Evolutionary conservation across 2,113 vertebrate species (phyloP).

Genomic region (Platysteira castanea): DNA sequence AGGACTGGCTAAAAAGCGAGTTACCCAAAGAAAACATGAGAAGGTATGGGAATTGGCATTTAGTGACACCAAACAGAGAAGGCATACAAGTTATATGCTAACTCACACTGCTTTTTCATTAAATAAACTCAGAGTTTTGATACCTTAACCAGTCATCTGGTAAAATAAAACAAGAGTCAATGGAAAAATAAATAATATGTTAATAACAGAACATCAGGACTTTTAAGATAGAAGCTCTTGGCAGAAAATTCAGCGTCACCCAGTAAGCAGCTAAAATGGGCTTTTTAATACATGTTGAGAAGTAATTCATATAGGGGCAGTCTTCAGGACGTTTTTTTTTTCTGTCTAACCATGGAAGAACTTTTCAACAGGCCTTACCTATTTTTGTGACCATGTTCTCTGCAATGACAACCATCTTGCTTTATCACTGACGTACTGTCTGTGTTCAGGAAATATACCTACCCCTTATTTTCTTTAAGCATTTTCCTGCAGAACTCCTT

Average conservation of each 20-base stretch:
- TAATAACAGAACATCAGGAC: background rate
- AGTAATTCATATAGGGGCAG: background rate
- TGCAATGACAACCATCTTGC: background rate
- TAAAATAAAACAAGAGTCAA: background rate
- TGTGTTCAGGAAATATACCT: background rate
- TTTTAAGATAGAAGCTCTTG: background rate
- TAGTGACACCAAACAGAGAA: background rate
- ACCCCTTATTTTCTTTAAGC: background rate
- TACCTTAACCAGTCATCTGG: background rate
- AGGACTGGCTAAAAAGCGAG: background rate
- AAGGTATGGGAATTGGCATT: background rate
- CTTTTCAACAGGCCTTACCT: background rate
- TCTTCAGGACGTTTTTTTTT: background rate
- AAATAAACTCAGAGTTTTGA: background rate
- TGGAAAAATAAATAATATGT: background rate
- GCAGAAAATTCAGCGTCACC: background rate
- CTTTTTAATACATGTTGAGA: background rate
- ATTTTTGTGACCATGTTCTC: background rate
- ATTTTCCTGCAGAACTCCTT: background rate
- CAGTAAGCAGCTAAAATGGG: background rate
- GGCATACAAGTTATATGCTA: background rate
- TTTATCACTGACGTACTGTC: background rate
- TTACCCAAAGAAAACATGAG: background rate
- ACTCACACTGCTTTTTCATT: background rate
- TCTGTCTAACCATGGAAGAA: background rate